Percentiles rank a stretch among this genome's conserved stretches.
phyloP scores from a whole-genome alignment of 1,140 invertebrate species.

The Saxidomus purpurata region DNA sequence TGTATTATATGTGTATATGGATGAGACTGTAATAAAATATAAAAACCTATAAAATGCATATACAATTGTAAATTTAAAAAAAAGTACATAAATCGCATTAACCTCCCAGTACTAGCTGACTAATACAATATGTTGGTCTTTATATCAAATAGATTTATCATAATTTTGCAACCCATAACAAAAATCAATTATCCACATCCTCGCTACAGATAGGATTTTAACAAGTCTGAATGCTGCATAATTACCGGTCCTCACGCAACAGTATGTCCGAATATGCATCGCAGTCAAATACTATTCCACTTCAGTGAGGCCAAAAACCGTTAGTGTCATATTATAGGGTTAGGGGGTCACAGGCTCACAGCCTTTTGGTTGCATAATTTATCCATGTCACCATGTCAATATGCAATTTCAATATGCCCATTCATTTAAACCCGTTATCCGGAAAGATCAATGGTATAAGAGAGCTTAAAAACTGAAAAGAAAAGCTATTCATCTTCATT shows the following conservation, averaged over 20 bases:
- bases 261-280: conserved; percentile 37
- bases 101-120: too few species aligned
- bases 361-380: conserved; percentile 27
- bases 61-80: too few species aligned
- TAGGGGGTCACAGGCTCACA: neutral
- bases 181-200: neutral
- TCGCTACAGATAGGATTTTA: conserved; percentile 9
- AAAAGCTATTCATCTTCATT: conserved; percentile 3
- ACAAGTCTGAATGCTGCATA: neutral
- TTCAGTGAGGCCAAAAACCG: neutral
- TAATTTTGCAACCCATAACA: neutral
- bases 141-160: neutral
- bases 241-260: neutral
- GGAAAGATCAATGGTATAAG: conserved; percentile 9
- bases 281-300: conserved; percentile 3
- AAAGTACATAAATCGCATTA: too few species aligned
- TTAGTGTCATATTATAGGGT: conserved; percentile 39
- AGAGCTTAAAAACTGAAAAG: neutral
- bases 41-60: too few species aligned
- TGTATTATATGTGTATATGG: too few species aligned
- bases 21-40: too few species aligned
- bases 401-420: conserved; percentile 28
- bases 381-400: conserved; percentile 28
- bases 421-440: conserved; percentile 10
- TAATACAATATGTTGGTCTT: too few species aligned